Percentiles rank a stretch among this genome's conserved stretches.
Evolutionary conservation across 2,888 invertebrate species (phyloP).

Genomic region (Heliconius aoede): DNA sequence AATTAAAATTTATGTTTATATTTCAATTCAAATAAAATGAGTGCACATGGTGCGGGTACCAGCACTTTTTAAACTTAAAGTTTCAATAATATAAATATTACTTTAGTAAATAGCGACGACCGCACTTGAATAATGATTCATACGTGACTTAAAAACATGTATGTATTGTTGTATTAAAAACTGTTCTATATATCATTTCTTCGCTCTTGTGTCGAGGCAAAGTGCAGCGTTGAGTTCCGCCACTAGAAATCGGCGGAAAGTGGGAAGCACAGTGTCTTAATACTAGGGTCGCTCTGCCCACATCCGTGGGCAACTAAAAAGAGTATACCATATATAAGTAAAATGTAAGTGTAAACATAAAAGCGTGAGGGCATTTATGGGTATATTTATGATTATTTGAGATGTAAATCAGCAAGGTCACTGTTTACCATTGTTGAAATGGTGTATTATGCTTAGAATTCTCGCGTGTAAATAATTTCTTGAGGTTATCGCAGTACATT

Average conservation of each 20-base stretch:
- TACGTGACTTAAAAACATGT: background rate
- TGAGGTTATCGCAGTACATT: constrained; percentile 59
- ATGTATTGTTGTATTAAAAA: background rate
- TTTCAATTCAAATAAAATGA: too few relatives aligned
- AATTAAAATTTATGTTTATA: too few relatives aligned
- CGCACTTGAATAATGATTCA: background rate
- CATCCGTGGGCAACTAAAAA: too few relatives aligned
- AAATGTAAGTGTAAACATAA: background rate
- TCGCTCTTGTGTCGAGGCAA: too few relatives aligned
- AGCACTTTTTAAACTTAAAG: background rate
- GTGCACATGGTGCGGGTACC: too few relatives aligned
- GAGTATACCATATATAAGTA: too few relatives aligned
- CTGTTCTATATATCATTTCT: too few relatives aligned
- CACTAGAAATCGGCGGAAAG: too few relatives aligned
- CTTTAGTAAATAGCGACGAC: background rate
- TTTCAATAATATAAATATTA: background rate
- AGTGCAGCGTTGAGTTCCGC: too few relatives aligned
- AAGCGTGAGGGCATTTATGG: constrained; percentile 12
- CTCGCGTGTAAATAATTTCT: constrained; percentile 63
- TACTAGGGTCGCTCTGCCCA: too few relatives aligned
- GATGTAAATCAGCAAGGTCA: constrained; percentile 18
- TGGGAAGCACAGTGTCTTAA: too few relatives aligned
- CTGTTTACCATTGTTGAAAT: constrained; percentile 22
- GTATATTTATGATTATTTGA: background rate
- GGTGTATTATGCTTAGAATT: constrained; percentile 50